Evolutionary conservation across 2,888 invertebrate species (phyloP), one percentile per base, ranked within the genome.

Genomic region (Drosophila nr. perissopoda): DNA sequence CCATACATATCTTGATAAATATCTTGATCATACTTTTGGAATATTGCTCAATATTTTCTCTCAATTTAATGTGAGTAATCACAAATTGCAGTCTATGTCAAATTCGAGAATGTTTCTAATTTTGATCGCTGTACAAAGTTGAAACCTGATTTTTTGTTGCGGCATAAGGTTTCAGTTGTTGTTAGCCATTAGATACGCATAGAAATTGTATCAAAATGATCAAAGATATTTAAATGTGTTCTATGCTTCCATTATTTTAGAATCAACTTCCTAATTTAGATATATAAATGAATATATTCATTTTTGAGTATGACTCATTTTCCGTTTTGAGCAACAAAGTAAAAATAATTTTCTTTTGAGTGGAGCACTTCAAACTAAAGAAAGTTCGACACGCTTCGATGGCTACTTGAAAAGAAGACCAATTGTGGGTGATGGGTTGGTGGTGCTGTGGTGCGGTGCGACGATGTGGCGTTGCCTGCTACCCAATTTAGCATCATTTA

Each of bases 311-410:
- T 57, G 42, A 57, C 11, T 42, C 57, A 57, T 57, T 31, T 34
- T 46, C 21, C 27, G 10, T n/a, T 38, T 36, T 29, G 4, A n/a
- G 54, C 54, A n/a, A n/a, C 4, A 13, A 7, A 5, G 13, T 29
- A 25, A 33, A 27, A 18, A 25, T 2, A 34, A 18, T 27, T 21
- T 58, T 42, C 40, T 36, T 59, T 60, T 33, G 57, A 29, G 57
- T 31, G 27, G 29, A 40, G 29, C 57, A 40, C 38, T 66, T 16
- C 34, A 25, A 27, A 21, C 4, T 25, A 1, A 70, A 49, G 48
- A 67, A 70, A 67, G 70, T 70, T 70, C 70, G 67, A 57, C 38
- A 67, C 48, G 67, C 67, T 57, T 67, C 21, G 70, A 27, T 70
- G 70, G 36, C 38, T 7, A 21, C 16, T 57, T 4, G 21, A 27